These are phyloP conservation scores for Agrotis segetum DNA, from an alignment of 2,888 invertebrate genomes.

Conservation along the genomic window DNA sequence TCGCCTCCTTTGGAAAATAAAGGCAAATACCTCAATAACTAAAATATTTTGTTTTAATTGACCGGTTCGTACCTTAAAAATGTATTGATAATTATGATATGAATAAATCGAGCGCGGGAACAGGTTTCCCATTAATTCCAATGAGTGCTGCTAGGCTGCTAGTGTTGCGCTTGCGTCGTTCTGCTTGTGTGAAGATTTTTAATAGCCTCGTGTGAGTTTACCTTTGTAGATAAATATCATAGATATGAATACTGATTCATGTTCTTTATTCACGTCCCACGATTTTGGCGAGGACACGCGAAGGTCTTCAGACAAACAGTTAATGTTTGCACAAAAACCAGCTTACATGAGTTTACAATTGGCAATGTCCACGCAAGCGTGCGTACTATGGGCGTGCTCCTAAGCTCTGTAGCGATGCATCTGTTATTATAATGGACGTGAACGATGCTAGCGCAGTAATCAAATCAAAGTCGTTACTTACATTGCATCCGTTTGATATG, in stretches of 20 bases:
- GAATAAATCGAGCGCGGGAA: constrained; percentile 43
- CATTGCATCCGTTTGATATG: constrained; percentile 57
- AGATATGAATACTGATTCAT: constrained; percentile 40
- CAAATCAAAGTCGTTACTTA: constrained; percentile 56
- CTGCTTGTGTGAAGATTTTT: constrained; percentile 31
- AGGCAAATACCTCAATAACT: constrained; percentile 90
- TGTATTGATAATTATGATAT: constrained; percentile 43
- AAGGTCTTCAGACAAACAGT: constrained; percentile 51
- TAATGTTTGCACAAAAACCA: constrained; percentile 22
- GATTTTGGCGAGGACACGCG: constrained; percentile 52
- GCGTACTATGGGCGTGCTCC: constrained; percentile 28
- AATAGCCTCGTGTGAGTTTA: constrained; percentile 34
- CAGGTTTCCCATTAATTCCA: constrained; percentile 55
- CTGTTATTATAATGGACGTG: constrained; percentile 56
- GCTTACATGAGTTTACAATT: constrained; percentile 32
- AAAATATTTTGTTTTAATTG: constrained; percentile 83
- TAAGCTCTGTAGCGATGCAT: constrained; percentile 51
- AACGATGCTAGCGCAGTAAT: constrained; percentile 51
- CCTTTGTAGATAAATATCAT: constrained; percentile 43
- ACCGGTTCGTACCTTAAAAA: constrained; percentile 56
- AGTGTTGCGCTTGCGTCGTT: constrained; percentile 29
- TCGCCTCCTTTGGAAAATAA: constrained; percentile 90
- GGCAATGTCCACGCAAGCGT: constrained; percentile 28
- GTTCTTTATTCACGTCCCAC: constrained; percentile 47
- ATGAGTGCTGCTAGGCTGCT: constrained; percentile 38